Evolutionary conservation across 2,797 vertebrate genomes (phyloP).

Genomic region (Sebastolobus alascanus): DNA sequence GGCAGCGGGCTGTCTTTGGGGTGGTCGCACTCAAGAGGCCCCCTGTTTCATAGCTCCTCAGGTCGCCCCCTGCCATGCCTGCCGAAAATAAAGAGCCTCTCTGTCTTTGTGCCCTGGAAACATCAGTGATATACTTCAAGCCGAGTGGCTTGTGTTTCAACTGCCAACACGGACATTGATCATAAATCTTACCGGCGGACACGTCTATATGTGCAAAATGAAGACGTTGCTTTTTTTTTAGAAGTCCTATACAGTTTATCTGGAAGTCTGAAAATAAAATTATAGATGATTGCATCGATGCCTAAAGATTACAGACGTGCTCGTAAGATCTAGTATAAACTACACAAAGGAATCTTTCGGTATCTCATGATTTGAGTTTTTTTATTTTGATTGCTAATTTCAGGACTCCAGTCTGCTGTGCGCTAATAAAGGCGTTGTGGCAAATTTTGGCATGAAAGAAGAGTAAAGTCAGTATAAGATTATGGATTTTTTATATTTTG

Average conservation of each 20-base stretch:
- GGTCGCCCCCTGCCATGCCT: conserved; percentile 63
- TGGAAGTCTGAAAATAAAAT: conserved; percentile 5
- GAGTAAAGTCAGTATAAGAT: no score
- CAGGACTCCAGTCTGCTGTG: no score
- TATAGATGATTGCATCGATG: background rate
- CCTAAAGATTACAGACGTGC: background rate
- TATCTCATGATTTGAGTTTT: no score
- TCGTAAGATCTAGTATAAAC: background rate
- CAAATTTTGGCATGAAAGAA: no score
- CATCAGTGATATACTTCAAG: conserved; percentile 58
- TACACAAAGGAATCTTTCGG: background rate
- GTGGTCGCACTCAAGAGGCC: conserved; percentile 75
- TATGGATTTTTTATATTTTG: no score
- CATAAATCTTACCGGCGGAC: conserved; percentile 19
- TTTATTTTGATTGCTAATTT: no score
- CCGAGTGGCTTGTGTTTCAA: conserved; percentile 59
- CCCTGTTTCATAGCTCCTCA: conserved; percentile 70
- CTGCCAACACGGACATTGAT: conserved; percentile 38
- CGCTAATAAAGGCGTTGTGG: no score
- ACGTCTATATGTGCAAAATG: background rate
- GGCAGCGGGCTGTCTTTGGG: conserved; percentile 70
- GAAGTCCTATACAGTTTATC: background rate
- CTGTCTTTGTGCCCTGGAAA: conserved; percentile 72
- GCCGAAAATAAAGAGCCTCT: conserved; percentile 78
- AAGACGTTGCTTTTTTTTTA: background rate